phyloP scores from a whole-genome alignment of 2,888 invertebrate species.

The Melanotus villosus region DNA sequence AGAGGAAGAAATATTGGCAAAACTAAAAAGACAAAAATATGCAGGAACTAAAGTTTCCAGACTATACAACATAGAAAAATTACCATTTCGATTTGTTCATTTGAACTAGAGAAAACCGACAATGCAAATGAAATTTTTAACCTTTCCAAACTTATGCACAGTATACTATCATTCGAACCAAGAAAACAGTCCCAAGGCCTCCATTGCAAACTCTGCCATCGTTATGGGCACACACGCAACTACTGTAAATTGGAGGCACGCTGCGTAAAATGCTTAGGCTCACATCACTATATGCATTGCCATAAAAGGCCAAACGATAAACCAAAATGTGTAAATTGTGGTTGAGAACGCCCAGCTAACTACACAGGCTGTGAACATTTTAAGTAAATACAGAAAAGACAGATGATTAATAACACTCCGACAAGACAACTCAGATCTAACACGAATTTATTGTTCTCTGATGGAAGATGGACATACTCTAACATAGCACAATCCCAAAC shows the following conservation, averaged over 20 bases:
- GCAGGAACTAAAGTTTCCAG: no score
- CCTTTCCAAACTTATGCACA: background rate
- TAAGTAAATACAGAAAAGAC: background rate
- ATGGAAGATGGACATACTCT: background rate
- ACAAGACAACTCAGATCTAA: background rate
- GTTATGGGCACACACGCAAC: background rate
- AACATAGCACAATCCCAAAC: conserved; percentile 6
- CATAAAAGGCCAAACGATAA: background rate
- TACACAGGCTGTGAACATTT: background rate
- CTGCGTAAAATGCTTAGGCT: conserved; percentile 2
- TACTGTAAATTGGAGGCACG: background rate
- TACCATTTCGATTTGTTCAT: no score
- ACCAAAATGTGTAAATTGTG: conserved; percentile 7
- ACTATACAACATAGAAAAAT: no score
- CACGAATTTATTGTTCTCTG: background rate
- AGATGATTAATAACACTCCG: background rate
- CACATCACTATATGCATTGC: background rate
- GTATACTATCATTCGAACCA: background rate
- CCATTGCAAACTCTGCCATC: background rate
- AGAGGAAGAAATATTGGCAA: no score
- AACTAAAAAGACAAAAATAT: no score
- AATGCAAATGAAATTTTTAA: background rate
- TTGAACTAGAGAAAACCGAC: background rate
- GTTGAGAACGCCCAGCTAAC: conserved; percentile 45
- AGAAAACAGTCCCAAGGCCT: background rate